Base-by-base conservation (phyloP, 1,140 invertebrate genomes). In the Ericerus pela region DNA sequence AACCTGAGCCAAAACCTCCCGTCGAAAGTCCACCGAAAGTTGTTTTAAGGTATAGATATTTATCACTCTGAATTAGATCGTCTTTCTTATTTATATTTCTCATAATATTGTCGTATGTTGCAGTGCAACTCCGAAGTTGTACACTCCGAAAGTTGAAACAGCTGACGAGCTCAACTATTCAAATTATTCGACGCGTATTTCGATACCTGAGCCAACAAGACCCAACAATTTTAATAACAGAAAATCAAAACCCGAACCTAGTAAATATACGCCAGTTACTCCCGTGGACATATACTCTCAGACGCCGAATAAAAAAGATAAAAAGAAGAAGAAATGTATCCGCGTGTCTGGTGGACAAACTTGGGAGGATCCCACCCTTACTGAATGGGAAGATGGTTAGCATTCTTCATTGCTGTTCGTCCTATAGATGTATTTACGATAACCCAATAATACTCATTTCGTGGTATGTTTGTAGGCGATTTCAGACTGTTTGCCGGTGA, bases 401-500 rank as follows among this genome's bases (percentile, higher is more conserved):
- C 67, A 27, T 31, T 55, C 28, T 16, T 55, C 31, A 20, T 27
- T 8, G 14, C 14, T n/a, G n/a, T n/a, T n/a, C n/a, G n/a, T 12
- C 20, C 5, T 5, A 24, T 10, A 26, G 8, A 11, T 31, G 10
- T 38, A n/a, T 53, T 53, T 11, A 53, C 29, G 27, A 53, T 12
- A 10, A 31, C 12, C 14, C 6, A 53, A 53, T 10, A 8, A 24
- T 10, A 28, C 18, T 53, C 29, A 53, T 36, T 54, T 51, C 53
- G 24, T 8, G 4, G 58, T 66, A 56, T 62, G 16, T 61, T 66
- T 66, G 5, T 56, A 83, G 91, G 96, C 76, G 96, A 99, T 74
- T 99, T 96, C 69, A 75, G 96, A 60, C 85, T 99, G 68, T 99
- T 99, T 70, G 97, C 94, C 69, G 96, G 96, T 30, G 96, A 99